phyloP scores from a whole-genome alignment of 2,888 invertebrate species.

The Drosophila recens region DNA sequence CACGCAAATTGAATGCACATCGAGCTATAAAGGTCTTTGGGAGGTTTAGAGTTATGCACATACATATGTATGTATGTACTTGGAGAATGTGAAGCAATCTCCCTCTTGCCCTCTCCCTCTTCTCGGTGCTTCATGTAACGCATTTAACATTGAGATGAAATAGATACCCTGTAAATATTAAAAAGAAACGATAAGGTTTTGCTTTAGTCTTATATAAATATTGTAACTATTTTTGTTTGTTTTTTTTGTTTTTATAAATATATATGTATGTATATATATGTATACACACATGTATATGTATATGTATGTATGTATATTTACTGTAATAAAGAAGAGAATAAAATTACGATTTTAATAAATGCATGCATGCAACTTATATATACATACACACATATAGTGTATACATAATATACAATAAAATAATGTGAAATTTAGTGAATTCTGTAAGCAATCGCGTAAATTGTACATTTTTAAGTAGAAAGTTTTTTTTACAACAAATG shows the following conservation, averaged over 20 bases:
- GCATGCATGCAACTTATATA: constrained; percentile 29
- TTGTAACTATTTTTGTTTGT: constrained; percentile 67
- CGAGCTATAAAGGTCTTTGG: neutral
- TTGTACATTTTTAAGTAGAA: constrained; percentile 70
- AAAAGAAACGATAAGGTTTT: constrained; percentile 18
- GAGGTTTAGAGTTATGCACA: neutral
- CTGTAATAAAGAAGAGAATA: constrained; percentile 7
- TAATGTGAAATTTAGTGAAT: constrained; percentile 45
- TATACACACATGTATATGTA: constrained; percentile 9
- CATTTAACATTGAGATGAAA: constrained; percentile 23
- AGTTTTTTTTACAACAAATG: constrained; percentile 55
- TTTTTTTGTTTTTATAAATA: constrained; percentile 22
- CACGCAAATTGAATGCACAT: constrained; percentile 5
- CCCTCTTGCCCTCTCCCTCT: neutral
- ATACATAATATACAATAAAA: constrained; percentile 14
- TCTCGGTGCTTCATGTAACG: constrained; percentile 9
- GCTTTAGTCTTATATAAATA: constrained; percentile 68
- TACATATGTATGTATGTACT: neutral
- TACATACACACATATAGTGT: constrained; percentile 12
- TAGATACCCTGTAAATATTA: constrained; percentile 53
- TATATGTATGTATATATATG: constrained; percentile 13
- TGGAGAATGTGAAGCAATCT: neutral
- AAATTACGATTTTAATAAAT: constrained; percentile 6
- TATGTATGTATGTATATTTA: constrained; percentile 17
- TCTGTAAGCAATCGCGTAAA: constrained; percentile 71